A percentile compares a stretch with the other conserved stretches of the same genome.
Evolutionary conservation across 2,113 vertebrate genomes (phyloP).

Genomic region (Rousettus leschenaultii): DNA sequence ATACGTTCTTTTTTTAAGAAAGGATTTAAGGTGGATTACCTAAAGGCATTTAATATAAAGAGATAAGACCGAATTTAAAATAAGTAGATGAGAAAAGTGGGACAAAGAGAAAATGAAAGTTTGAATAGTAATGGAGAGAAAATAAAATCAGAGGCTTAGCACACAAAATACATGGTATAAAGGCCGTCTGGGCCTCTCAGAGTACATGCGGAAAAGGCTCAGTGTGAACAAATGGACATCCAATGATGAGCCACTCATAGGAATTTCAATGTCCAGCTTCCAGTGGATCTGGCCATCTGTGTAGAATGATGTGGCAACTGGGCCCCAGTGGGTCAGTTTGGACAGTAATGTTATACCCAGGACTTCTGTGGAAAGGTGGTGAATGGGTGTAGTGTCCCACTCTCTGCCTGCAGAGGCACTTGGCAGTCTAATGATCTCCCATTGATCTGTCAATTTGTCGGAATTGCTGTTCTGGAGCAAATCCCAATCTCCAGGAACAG

Average conservation of each 20-base stretch:
- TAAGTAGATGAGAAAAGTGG: neutral
- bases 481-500: conserved; percentile 53
- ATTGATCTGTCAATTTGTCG: conserved; percentile 64
- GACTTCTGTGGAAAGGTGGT: neutral
- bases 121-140: neutral
- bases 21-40: conserved; percentile 1
- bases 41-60: conserved; percentile 13
- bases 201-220: neutral
- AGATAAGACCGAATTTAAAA: conserved; percentile 12
- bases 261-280: neutral
- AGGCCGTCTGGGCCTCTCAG: neutral
- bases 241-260: neutral
- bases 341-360: neutral
- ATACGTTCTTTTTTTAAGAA: conserved; percentile 23
- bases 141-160: neutral
- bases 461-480: conserved; percentile 66
- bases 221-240: neutral
- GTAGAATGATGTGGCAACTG: neutral
- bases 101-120: neutral
- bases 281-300: conserved; percentile 21
- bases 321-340: neutral
- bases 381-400: neutral
- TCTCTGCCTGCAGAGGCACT: conserved; percentile 39
- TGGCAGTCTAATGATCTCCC: conserved; percentile 47
- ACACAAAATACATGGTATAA: neutral